phyloP scores from a whole-genome alignment of 2,113 vertebrate species.

The Rhipidura dahli region DNA sequence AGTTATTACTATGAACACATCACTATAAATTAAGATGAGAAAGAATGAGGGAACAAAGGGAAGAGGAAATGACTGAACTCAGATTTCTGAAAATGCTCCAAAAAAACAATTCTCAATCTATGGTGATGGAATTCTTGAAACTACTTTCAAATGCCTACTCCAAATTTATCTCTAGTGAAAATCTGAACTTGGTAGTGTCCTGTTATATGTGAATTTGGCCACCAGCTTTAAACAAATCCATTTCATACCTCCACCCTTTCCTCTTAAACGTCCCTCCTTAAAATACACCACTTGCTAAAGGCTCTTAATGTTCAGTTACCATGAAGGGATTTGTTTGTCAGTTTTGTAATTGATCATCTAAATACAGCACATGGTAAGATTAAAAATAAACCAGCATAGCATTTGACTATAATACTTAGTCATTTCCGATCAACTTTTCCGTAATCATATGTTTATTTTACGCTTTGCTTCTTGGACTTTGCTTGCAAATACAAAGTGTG shows the following conservation, averaged over 20 bases:
- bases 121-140: not conserved
- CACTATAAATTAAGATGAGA: conserved; percentile 1
- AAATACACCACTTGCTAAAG: not conserved
- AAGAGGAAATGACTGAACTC: conserved; percentile 31
- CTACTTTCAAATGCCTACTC: not conserved
- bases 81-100: not conserved
- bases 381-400: not conserved
- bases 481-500: not conserved
- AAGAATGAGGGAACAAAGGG: not conserved
- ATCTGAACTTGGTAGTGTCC: not conserved
- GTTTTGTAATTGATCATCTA: not conserved
- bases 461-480: not conserved
- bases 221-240: not conserved
- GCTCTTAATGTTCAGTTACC: not conserved
- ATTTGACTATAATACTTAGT: not conserved
- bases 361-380: not conserved
- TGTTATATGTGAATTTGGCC: not conserved
- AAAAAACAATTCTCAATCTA: not conserved
- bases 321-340: not conserved
- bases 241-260: conserved; percentile 17
- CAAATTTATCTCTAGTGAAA: not conserved
- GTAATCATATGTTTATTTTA: not conserved
- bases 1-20: not conserved
- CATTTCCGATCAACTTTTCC: not conserved
- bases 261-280: not conserved